Base-by-base conservation (phyloP, 2,797 vertebrate species). In the Coendou prehensilis region DNA sequence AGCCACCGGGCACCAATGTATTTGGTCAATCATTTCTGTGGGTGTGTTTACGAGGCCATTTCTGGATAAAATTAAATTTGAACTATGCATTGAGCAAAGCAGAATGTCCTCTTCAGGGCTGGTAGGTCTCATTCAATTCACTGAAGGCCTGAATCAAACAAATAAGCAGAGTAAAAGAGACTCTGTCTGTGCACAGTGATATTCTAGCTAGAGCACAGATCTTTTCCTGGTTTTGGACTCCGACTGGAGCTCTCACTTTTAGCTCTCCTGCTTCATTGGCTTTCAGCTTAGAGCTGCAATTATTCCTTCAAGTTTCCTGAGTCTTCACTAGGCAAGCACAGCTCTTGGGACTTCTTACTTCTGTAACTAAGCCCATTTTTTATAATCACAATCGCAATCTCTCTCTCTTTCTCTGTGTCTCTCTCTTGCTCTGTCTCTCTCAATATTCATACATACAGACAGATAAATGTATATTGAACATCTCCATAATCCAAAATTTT, bases 1-100 rank as follows among this genome's bases (percentile, higher is more conserved):
- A 52, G 0, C 0, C 45, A 11, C 2, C 1, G 0, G 3, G 7
- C 28, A 45, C 18, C 11, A 5, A 61, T 17, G 4, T 9, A 52
- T 78, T 81, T 82, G 41, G 18, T 33, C 33, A 96, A 37, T 37
- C 0, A 6, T 22, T 30, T 71, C 30, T 73, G 52, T 89, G n/a
- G 15, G 3, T 61, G 3, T 41, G 63, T 59, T 54, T 73, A 37
- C 61, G 15, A 67, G 17, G 17, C 6, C 20, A 1, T 57, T 94
- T 94, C 59, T 80, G 30, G 28, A 59, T 76, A 11, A 94, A 37
- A 83, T 81, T 87, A 50, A 87, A 56, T 50, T 69, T 88, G 20
- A 61, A 56, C 56, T 1, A 20, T 18, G 37, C 30, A 67, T 6
- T 67, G n/a, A 94, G 23, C 45, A 80, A 84, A 75, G 33, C 10